Conservation (phyloP, 1,140 invertebrate genomes). For the Leptonema lineaticorne region DNA sequence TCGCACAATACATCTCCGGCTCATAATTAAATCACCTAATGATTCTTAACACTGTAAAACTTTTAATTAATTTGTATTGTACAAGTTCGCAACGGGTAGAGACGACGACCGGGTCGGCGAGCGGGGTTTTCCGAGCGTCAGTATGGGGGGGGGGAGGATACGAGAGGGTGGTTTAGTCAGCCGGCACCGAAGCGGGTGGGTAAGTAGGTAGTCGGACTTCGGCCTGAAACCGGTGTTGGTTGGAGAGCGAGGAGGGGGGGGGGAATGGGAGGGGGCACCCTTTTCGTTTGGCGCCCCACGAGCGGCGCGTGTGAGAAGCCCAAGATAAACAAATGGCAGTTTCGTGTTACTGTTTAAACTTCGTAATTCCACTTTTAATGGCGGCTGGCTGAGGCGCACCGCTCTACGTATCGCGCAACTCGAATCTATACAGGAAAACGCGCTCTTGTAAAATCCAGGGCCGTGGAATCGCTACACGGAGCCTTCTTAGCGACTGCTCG, state of each 20-base stretch:
- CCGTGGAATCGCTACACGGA: no score
- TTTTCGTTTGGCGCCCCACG: no score
- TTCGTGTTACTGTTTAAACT: constrained; percentile 44
- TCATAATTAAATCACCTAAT: constrained; percentile 44
- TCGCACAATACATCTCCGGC: constrained; percentile 41
- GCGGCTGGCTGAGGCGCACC: constrained; percentile 34
- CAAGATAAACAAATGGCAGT: constrained; percentile 43
- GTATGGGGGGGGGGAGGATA: no score
- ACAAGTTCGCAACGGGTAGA: constrained; percentile 36
- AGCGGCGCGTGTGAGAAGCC: constrained; percentile 43
- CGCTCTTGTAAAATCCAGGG: no score
- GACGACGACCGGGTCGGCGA: constrained; percentile 45
- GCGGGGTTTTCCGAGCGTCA: no score
- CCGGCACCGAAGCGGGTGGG: no score
- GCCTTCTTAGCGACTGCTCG: no score
- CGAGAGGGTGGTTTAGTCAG: no score
- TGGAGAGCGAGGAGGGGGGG: constrained; percentile 44
- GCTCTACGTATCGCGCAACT: constrained; percentile 26
- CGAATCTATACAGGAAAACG: constrained; percentile 36
- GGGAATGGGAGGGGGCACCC: no score
- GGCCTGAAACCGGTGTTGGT: background rate
- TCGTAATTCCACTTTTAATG: constrained; percentile 43
- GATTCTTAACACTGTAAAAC: constrained; percentile 44
- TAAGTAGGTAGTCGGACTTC: no score
- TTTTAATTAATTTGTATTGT: constrained; percentile 44